These are phyloP conservation scores for Calameuta filiformis DNA, from an alignment of 2,888 invertebrate genomes.

Conservation along the genomic window DNA sequence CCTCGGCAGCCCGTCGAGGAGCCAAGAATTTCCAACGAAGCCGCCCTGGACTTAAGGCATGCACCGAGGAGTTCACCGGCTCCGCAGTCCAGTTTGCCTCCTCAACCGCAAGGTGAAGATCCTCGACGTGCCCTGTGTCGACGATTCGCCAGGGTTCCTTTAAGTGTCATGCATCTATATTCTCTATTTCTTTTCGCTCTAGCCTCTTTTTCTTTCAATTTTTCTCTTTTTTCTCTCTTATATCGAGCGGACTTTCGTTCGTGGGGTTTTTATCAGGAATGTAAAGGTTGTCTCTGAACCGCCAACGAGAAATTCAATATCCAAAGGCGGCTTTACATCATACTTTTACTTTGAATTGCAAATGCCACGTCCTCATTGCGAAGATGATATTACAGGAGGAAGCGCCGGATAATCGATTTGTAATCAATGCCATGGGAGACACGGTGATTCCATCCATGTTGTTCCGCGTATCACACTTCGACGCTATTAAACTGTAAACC, in stretches of 20 bases:
- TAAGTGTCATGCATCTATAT: background rate
- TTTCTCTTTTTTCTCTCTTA: background rate
- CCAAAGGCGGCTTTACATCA: background rate
- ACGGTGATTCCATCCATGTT: background rate
- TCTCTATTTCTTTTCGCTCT: background rate
- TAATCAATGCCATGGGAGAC: background rate
- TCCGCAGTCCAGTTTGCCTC: slow-evolving; percentile 50
- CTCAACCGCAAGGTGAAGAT: slow-evolving; percentile 54
- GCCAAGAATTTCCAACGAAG: slow-evolving; percentile 50
- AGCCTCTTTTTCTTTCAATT: background rate
- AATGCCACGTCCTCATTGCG: background rate
- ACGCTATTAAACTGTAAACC: background rate
- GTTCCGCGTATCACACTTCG: background rate
- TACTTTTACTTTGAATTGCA: background rate
- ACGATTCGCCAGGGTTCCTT: background rate
- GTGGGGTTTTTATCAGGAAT: background rate
- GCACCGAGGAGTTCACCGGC: slow-evolving; percentile 58
- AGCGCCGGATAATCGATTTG: background rate
- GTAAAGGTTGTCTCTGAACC: background rate
- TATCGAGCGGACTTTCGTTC: background rate
- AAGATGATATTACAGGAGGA: background rate
- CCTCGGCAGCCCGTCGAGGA: slow-evolving; percentile 57
- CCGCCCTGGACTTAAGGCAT: slow-evolving; percentile 58
- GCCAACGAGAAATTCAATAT: background rate
- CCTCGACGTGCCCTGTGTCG: background rate